Percentiles rank a stretch among this genome's conserved stretches.
Evolutionary conservation across 2,797 vertebrate species (phyloP).

Genomic region (Amniataba percoides): DNA sequence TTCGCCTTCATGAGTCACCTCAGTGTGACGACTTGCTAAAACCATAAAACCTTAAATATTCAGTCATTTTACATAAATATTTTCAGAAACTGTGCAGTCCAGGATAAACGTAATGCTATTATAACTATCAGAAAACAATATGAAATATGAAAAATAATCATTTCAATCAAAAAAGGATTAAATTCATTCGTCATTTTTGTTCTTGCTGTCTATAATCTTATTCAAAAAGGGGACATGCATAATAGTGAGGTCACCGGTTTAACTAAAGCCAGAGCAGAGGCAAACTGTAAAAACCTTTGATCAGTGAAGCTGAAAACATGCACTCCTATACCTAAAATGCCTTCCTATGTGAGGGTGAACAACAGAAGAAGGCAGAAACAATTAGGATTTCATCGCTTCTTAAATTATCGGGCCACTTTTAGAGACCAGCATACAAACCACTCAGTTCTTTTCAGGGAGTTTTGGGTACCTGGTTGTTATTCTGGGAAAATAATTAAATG

Average conservation of each 20-base stretch:
- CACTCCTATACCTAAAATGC: neutral
- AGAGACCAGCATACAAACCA: slow-evolving; percentile 16
- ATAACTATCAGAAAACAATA: too few species aligned
- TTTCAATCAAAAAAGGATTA: neutral
- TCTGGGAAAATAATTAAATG: slow-evolving; percentile 11
- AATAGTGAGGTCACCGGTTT: neutral
- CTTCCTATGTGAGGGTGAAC: neutral
- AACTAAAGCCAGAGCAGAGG: too few species aligned
- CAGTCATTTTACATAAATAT: too few species aligned
- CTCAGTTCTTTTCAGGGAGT: neutral
- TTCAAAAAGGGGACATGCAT: neutral
- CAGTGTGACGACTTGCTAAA: too few species aligned
- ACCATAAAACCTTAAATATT: too few species aligned
- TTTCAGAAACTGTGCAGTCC: too few species aligned
- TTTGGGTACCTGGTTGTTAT: neutral
- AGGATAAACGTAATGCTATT: too few species aligned
- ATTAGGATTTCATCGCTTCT: neutral
- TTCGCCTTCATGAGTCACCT: too few species aligned
- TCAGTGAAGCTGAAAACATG: neutral
- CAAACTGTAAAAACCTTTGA: neutral
- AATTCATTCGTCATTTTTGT: neutral
- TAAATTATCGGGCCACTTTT: neutral
- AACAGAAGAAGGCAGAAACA: neutral
- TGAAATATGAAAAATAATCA: neutral
- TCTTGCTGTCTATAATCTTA: neutral